phyloP scores from a whole-genome alignment of 2,888 invertebrate genomes.

The Tenthredo notha region DNA sequence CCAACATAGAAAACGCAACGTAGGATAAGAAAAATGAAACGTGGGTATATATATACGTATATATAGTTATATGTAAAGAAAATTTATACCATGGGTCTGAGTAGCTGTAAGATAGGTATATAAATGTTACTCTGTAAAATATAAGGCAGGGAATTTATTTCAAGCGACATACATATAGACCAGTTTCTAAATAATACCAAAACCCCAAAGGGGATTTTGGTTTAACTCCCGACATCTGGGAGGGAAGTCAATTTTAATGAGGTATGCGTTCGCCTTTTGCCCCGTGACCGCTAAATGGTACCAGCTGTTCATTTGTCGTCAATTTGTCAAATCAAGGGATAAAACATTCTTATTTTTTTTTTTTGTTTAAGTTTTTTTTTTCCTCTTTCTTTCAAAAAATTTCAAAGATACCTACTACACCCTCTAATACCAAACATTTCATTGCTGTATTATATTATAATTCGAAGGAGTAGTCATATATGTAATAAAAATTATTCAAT shows the following conservation, averaged over 20 bases:
- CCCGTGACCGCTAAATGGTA: slow-evolving; percentile 47
- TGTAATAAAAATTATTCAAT: too few species aligned
- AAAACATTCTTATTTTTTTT: not conserved
- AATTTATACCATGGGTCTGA: not conserved
- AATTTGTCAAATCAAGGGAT: slow-evolving; percentile 47
- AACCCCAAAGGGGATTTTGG: not conserved
- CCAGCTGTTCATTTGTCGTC: slow-evolving; percentile 49
- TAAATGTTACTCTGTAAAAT: not conserved
- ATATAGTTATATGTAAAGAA: not conserved
- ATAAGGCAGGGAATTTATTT: slow-evolving; percentile 18
- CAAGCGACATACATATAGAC: not conserved
- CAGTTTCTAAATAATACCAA: slow-evolving; percentile 22
- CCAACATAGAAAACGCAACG: not conserved
- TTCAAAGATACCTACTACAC: not conserved
- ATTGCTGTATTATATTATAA: too few species aligned
- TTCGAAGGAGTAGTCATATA: too few species aligned
- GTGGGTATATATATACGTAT: too few species aligned
- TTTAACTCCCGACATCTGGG: slow-evolving; percentile 36
- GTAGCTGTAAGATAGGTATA: not conserved
- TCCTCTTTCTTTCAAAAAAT: not conserved
- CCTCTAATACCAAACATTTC: not conserved
- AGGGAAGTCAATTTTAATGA: slow-evolving; percentile 52
- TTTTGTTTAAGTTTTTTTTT: not conserved
- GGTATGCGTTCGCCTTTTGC: slow-evolving; percentile 35
- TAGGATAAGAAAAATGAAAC: not conserved